Conservation (phyloP, 2,113 vertebrate genomes). For the Catagonus wagneri region DNA sequence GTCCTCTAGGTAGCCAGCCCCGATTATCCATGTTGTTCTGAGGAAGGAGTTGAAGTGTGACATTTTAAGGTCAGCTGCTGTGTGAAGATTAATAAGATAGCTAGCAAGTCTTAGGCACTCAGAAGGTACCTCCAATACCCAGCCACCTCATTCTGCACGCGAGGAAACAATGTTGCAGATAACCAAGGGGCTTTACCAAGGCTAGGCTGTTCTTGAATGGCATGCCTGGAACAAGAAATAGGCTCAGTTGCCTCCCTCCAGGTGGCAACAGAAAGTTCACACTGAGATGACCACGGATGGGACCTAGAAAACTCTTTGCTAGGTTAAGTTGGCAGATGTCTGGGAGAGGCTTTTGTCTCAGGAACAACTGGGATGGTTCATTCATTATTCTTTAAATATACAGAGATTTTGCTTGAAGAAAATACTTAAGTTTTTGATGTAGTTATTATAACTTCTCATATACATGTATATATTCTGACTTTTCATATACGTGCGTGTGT, state of each 20-base stretch:
- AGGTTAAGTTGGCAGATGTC: background rate
- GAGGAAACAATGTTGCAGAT: background rate
- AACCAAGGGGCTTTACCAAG: background rate
- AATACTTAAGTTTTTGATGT: background rate
- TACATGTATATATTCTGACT: background rate
- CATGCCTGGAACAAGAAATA: background rate
- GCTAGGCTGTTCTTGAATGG: too few relatives aligned
- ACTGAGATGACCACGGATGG: background rate
- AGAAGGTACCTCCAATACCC: background rate
- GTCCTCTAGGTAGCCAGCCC: background rate
- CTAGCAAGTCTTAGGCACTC: background rate
- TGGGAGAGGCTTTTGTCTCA: background rate
- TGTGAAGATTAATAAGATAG: background rate
- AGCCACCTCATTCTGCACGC: background rate
- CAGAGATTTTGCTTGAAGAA: slow-evolving; percentile 2
- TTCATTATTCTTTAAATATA: background rate
- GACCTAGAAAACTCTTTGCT: background rate
- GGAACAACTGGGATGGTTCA: background rate
- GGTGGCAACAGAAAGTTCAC: background rate
- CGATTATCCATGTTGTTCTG: background rate
- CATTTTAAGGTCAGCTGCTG: background rate
- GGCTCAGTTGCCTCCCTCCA: background rate
- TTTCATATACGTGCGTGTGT: background rate
- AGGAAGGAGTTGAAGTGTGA: background rate
- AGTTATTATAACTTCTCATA: background rate